These are phyloP conservation scores for Drosophila fungiperda DNA, from an alignment of 2,888 invertebrate genomes.

Conservation along the genomic window DNA sequence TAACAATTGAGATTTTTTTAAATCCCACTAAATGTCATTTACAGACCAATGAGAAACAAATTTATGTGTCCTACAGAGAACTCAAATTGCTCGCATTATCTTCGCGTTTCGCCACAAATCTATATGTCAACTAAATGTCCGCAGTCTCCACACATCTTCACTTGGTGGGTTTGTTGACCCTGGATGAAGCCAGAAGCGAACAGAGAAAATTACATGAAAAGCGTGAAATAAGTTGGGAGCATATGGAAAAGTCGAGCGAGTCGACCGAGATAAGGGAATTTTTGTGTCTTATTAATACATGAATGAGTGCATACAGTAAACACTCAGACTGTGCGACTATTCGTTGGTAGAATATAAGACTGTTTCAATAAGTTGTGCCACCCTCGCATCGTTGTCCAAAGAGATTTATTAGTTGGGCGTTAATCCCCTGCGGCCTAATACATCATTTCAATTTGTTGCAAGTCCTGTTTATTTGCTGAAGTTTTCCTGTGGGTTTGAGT, in stretches of 20 bases:
- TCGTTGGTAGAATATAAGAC: constrained; percentile 28
- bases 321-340: constrained; percentile 4
- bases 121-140: constrained; percentile 63
- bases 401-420: constrained; percentile 82
- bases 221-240: constrained; percentile 73
- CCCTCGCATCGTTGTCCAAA: constrained; percentile 42
- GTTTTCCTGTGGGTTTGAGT: constrained; percentile 37
- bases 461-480: constrained; percentile 78
- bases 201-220: constrained; percentile 68
- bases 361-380: constrained; percentile 23
- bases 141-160: constrained; percentile 5
- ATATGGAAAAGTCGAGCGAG: constrained; percentile 58
- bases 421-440: constrained; percentile 81
- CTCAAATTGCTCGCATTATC: constrained; percentile 77
- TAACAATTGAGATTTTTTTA: constrained; percentile 20
- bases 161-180: constrained; percentile 68
- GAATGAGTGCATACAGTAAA: constrained; percentile 55
- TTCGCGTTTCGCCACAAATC: constrained; percentile 70
- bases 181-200: constrained; percentile 17
- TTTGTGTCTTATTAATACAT: constrained; percentile 64
- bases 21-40: constrained; percentile 28
- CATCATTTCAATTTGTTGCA: constrained; percentile 82
- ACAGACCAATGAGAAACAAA: constrained; percentile 47
- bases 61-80: constrained; percentile 55
- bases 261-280: constrained; percentile 50